Evolutionary conservation across 1,140 invertebrate species (phyloP).

Genomic region (Ceratina australensis): DNA sequence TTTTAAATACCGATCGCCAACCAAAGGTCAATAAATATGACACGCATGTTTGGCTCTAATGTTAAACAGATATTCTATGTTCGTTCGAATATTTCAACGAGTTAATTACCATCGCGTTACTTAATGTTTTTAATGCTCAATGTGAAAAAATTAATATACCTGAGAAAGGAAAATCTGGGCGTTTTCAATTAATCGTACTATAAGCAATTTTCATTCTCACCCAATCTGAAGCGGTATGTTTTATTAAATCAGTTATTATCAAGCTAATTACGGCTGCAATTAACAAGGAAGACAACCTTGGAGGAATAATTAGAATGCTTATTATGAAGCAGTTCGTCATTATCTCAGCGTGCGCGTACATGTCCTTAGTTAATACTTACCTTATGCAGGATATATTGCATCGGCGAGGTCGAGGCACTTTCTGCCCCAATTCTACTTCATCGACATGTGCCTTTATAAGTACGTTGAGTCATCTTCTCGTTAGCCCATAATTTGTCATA

Average conservation of each 20-base stretch:
- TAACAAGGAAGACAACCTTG: conserved; percentile 12
- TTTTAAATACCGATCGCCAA: conserved; percentile 50
- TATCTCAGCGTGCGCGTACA: conserved; percentile 1
- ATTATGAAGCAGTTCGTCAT: conserved; percentile 26
- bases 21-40: conserved; percentile 44
- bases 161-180: not conserved
- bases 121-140: no score
- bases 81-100: no score
- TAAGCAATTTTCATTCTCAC: not conserved
- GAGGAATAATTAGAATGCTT: conserved; percentile 22
- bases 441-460: conserved; percentile 52
- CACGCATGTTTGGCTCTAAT: no score
- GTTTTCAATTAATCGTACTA: no score
- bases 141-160: no score
- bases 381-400: conserved; percentile 56
- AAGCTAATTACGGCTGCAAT: not conserved
- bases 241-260: not conserved
- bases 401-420: conserved; percentile 45
- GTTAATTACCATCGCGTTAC: no score
- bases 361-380: conserved; percentile 54
- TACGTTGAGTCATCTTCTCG: conserved; percentile 60
- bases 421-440: conserved; percentile 55
- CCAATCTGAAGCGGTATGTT: not conserved
- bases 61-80: no score
- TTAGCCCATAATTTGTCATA: conserved; percentile 49